Evolutionary conservation across 2,113 vertebrate species (phyloP), one percentile per base, ranked within the genome.

Genomic region (Pachypanchax playfairii): DNA sequence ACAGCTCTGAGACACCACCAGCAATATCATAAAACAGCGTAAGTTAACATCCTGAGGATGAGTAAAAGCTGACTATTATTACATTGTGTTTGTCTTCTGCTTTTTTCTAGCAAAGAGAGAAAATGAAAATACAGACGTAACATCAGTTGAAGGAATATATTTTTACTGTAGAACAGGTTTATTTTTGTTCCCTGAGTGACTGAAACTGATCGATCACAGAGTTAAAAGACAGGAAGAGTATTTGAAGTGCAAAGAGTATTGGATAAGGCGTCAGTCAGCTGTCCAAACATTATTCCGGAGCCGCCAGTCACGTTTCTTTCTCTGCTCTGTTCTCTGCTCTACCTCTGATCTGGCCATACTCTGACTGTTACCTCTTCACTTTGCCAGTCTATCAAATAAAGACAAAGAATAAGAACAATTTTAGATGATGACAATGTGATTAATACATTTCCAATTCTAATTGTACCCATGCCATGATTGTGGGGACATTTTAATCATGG

Each of bases 201-300:
- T 65, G 69, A 52, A 70, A 75, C 69, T 84, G 70, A 85, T 88
- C 85, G 77, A 69, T 82, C 72, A 80, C 38, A 39, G 29, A 65
- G 50, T 22, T 26, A 49, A 72, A 65, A 31, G 31, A 41, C 43
- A 68, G 38, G 4, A 63, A 59, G 46, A 47, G 22, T 17, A 51
- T 75, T 48, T 79, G 84, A 78, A 72, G 81, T 65, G 68, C 54
- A 58, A 48, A 75, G 65, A 77, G 63, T 71, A 71, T 38, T 67
- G 63, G 65, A 77, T 82, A 80, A 79, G 64, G 65, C 89, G 80
- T 82, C 85, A 85, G 85, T 88, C 48, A 71, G 73, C 73, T 85
- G 77, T 85, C 84, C 81, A 82, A 82, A 85, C 73, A 69, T 58
- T 59, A 79, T 43, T 44, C 39, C 36, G 80, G 60, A 46, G 39